Evolutionary conservation across 2,797 vertebrate genomes (phyloP).

Genomic region (Enteromius afrohamiltoni): DNA sequence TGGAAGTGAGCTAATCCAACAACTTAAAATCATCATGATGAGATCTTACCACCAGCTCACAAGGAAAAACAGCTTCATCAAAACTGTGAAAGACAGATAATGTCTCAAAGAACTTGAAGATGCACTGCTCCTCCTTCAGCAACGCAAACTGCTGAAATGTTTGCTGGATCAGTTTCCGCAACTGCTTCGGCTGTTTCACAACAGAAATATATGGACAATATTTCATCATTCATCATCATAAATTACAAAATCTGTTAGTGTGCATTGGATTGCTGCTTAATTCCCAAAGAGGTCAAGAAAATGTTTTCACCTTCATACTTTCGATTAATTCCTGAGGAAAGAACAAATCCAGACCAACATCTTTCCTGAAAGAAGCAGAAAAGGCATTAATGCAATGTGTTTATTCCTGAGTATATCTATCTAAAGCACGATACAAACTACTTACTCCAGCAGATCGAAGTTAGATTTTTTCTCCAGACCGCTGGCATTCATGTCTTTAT

Average conservation of each 20-base stretch:
- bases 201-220: background rate
- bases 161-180: constrained; percentile 93
- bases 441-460: constrained; percentile 92
- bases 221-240: background rate
- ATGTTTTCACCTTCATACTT: constrained; percentile 80
- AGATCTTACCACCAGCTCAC: constrained; percentile 87
- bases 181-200: constrained; percentile 81
- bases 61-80: constrained; percentile 88
- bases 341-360: constrained; percentile 91
- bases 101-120: constrained; percentile 87
- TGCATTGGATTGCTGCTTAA: background rate
- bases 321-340: constrained; percentile 87
- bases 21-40: constrained; percentile 12
- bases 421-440: constrained; percentile 49
- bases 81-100: constrained; percentile 83
- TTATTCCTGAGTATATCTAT: background rate
- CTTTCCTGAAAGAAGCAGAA: constrained; percentile 78
- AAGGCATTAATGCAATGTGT: background rate
- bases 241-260: background rate
- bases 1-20: background rate
- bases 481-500: constrained; percentile 91
- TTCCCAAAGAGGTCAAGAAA: background rate
- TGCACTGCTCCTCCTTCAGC: constrained; percentile 88
- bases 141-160: constrained; percentile 90
- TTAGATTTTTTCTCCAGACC: constrained; percentile 95